Conservation (phyloP, 2,113 vertebrate genomes). For the Aspidoscelis tigris region DNA sequence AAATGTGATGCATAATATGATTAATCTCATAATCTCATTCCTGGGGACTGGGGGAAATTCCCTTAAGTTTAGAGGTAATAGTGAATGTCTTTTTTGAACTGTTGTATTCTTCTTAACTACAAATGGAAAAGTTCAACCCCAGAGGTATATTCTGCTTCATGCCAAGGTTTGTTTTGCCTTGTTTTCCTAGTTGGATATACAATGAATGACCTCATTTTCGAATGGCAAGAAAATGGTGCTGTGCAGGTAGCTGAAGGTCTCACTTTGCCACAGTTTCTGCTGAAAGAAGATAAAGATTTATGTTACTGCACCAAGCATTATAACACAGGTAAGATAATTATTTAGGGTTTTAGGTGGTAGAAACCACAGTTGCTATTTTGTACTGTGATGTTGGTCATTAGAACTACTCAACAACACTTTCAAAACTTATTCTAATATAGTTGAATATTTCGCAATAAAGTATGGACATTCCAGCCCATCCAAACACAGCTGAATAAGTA, state of each 20-base stretch:
- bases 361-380: conserved; percentile 7
- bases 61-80: background rate
- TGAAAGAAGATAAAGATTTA: conserved; percentile 95
- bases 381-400: background rate
- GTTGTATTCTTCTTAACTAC: background rate
- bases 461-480: no score
- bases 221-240: conserved; percentile 96
- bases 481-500: no score
- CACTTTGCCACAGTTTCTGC: conserved; percentile 93
- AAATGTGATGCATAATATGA: background rate
- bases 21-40: background rate
- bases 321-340: conserved; percentile 86
- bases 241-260: conserved; percentile 97
- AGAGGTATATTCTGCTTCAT: background rate
- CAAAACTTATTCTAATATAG: background rate
- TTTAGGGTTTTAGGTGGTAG: background rate
- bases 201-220: conserved; percentile 99
- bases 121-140: background rate
- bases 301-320: conserved; percentile 96
- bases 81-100: background rate
- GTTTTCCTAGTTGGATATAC: conserved; percentile 91
- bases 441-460: no score
- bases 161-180: background rate
- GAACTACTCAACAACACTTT: background rate
- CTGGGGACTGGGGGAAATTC: background rate